These are phyloP conservation scores for Aix galericulata DNA, from an alignment of 2,113 vertebrate genomes.

Conservation along the genomic window DNA sequence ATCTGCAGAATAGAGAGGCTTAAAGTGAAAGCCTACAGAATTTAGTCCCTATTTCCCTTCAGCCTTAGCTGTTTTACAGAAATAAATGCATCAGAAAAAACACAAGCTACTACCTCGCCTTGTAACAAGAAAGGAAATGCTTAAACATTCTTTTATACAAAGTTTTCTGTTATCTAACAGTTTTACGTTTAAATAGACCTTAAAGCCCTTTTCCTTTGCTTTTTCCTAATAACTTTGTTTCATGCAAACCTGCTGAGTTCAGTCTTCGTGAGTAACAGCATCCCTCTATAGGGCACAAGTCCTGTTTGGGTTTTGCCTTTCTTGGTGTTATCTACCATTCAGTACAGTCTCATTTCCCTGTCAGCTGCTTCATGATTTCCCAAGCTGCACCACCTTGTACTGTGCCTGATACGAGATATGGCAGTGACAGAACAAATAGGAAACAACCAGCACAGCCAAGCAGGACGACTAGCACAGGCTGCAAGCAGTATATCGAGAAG, in stretches of 20 bases:
- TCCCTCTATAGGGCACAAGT: not conserved
- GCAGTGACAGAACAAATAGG: conserved; percentile 4
- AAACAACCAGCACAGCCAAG: conserved; percentile 36
- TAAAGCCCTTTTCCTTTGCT: not conserved
- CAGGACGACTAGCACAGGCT: conserved; percentile 6
- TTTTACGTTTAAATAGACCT: not conserved
- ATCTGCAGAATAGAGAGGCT: not conserved
- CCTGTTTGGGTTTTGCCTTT: not conserved
- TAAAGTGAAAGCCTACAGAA: not conserved
- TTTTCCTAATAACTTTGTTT: not conserved
- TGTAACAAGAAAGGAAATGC: not conserved
- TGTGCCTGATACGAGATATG: conserved; percentile 9
- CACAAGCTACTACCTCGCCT: not conserved
- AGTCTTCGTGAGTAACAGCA: not conserved
- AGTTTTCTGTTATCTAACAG: not conserved
- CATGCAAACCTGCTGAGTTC: not conserved
- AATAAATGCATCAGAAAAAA: not conserved
- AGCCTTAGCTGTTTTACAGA: not conserved
- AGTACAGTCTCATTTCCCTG: conserved; percentile 35
- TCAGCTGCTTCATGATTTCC: conserved; percentile 42
- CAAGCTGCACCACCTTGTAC: conserved; percentile 11
- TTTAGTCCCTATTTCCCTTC: not conserved
- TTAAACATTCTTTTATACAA: not conserved
- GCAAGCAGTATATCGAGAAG: not conserved
- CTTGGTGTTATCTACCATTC: not conserved